Base-by-base conservation (phyloP, 2,888 invertebrate genomes). In the Hypolimnas misippus region DNA sequence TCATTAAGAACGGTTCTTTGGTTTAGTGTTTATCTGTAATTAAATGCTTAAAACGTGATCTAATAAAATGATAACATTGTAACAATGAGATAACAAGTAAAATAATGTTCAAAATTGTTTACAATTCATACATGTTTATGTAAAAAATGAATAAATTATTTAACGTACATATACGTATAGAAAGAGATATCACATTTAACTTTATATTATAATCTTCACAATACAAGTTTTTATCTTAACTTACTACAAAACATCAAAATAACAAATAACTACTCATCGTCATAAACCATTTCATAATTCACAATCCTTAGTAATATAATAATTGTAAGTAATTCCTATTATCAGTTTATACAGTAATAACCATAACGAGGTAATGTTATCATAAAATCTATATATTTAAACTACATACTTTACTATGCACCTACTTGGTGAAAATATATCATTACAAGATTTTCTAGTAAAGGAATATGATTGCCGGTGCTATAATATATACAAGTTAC, bases 381-480 rank as follows among this genome's bases (percentile, higher is more conserved):
- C 33, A 31, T 31, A 31, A 8, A 5, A 7, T 31, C 31, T n/a
- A n/a, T 8, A 31, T 8, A 8, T 33, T 33, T 6, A 2, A 33
- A 33, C 8, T 6, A 6, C 33, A 33, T 10, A 33, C n/a, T n/a
- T n/a, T 33, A 33, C 33, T 1, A 10, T 10, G 7, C 12, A 3
- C 33, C 12, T 29, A 29, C 6, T 3, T 29, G 6, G 3, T 29
- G 29, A 29, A 33, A 33, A 33, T 19, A 10, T 19, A 19, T 10
- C 17, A 3, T 63, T 35, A 14, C 16, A 4, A 46, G 17, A 29
- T 14, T 14, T 46, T 81, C 86, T 89, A 89, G 89, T 89, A 90
- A 90, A 89, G 90, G 88, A 88, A 90, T 89, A 89, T 88, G 89
- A 85, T 78, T 54, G 62, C 52, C 52, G 54, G 54, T 53, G 50